Evolutionary conservation across 2,888 invertebrate species (phyloP), one percentile per base, ranked within the genome.

Genomic region (Machimus atricapillus): DNA sequence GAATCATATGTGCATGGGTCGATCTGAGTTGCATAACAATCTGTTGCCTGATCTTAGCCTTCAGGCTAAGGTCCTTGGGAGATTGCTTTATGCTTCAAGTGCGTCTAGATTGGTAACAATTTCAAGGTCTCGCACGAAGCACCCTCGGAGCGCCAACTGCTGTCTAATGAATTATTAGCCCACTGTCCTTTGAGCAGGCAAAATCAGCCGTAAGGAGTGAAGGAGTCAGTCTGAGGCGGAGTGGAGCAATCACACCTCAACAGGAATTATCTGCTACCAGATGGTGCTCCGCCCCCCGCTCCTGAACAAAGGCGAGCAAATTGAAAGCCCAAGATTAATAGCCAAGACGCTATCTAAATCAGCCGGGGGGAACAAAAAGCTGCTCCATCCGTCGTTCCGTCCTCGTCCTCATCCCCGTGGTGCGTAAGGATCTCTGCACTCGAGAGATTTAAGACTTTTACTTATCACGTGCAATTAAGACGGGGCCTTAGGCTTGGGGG

Each of bases 381-480:
- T 34, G 52, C 52, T 52, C 52, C 52, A 52, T 52, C 52, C 52
- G n/a, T 16, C n/a, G n/a, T 52, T 6, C 52, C n/a, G 23, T 58
- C 58, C 58, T 58, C 23, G 58, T n/a, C 34, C 34, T 34, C 34
- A 5, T 34, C 34, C 34, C 58, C 19, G 23, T 6, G 2, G 43
- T 58, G 37, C 66, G 82, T 56, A 56, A n/a, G 82, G 66, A 83
- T 83, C 66, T 83, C 66, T 66, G 82, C 58, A 83, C 66, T 83
- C 66, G 66, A 83, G 66, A 83, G 82, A 83, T 83, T 83, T 83
- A 83, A 83, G 82, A 58, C 82, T 83, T 34, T 83, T 83, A 66
- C 82, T 83, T 83, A 83, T 83, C 82, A 83, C 82, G 82, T 83
- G 82, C 82, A 83, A 83, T 83, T 83, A 83, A 83, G 82, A 83